Evolutionary conservation across 2,888 invertebrate species (phyloP).

Genomic region (Eretmocerus hayati): DNA sequence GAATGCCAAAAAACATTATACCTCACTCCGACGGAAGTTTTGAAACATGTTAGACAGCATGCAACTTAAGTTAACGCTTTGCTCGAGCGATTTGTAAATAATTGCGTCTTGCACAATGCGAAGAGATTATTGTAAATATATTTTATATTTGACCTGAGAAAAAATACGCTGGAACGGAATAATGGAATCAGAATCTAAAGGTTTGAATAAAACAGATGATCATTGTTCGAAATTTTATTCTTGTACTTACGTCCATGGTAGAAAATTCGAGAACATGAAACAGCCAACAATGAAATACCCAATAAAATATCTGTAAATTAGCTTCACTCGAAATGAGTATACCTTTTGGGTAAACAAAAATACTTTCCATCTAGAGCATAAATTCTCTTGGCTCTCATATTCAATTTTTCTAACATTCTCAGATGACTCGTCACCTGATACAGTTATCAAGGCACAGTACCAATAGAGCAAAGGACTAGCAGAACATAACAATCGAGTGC

Average conservation of each 20-base stretch:
- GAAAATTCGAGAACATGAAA: slow-evolving; percentile 77
- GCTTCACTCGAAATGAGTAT: slow-evolving; percentile 50
- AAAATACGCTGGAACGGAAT: too few species aligned
- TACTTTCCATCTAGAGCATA: slow-evolving; percentile 54
- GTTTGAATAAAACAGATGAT: too few species aligned
- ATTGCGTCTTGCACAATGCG: too few species aligned
- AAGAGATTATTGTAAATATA: too few species aligned
- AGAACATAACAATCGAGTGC: slow-evolving; percentile 78
- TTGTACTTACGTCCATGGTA: slow-evolving; percentile 94
- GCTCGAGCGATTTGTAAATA: too few species aligned
- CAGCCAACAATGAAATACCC: slow-evolving; percentile 77
- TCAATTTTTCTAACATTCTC: slow-evolving; percentile 43
- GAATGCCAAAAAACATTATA: slow-evolving; percentile 63
- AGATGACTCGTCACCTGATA: slow-evolving; percentile 38
- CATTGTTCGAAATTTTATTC: too few species aligned
- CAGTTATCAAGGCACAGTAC: slow-evolving; percentile 62
- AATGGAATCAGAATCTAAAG: too few species aligned
- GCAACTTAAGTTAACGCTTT: slow-evolving; percentile 9
- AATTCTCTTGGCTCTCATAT: slow-evolving; percentile 52
- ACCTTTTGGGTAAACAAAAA: slow-evolving; percentile 52
- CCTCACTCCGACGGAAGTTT: slow-evolving; percentile 76
- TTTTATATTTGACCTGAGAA: too few species aligned
- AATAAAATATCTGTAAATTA: slow-evolving; percentile 70
- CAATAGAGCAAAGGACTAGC: slow-evolving; percentile 84
- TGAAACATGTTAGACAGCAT: slow-evolving; percentile 70